phyloP scores from a whole-genome alignment of 2,797 vertebrate species.

The Cirrhinus mrigala region DNA sequence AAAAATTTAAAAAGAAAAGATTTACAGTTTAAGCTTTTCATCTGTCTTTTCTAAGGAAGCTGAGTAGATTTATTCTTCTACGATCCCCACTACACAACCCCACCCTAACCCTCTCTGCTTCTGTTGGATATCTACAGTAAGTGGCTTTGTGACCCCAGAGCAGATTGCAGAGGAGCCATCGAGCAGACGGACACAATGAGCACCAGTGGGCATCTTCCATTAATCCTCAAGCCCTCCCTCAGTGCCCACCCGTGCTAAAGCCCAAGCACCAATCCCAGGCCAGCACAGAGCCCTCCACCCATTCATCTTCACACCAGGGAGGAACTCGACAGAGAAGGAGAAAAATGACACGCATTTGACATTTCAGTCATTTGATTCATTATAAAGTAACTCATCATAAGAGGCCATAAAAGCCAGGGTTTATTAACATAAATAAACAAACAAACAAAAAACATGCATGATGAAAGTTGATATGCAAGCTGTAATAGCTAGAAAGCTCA shows the following conservation, averaged over 20 bases:
- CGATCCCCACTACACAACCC: neutral
- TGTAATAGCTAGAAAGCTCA: neutral
- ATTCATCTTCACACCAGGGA: conserved; percentile 77
- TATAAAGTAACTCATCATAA: conserved; percentile 11
- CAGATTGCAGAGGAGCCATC: conserved; percentile 70
- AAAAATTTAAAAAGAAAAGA: too few relatives aligned
- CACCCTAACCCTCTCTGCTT: conserved; percentile 45
- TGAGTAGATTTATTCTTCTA: neutral
- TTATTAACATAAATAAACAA: neutral
- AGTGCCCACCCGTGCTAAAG: conserved; percentile 68
- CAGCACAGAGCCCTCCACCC: conserved; percentile 65
- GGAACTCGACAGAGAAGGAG: conserved; percentile 48
- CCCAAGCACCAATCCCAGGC: conserved; percentile 65
- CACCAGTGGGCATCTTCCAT: conserved; percentile 73
- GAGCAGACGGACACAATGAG: conserved; percentile 72
- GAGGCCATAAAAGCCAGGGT: neutral
- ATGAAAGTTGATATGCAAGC: neutral
- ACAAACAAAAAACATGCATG: conserved; percentile 3
- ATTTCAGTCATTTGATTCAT: conserved; percentile 16
- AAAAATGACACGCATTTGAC: neutral
- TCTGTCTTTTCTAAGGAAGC: neutral
- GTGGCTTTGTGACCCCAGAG: conserved; percentile 65
- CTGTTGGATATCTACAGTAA: conserved; percentile 49
- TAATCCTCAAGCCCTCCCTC: conserved; percentile 73
- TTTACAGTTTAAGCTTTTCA: neutral